Conservation (phyloP, 2,113 vertebrate genomes). For the Todiramphus chloris region DNA sequence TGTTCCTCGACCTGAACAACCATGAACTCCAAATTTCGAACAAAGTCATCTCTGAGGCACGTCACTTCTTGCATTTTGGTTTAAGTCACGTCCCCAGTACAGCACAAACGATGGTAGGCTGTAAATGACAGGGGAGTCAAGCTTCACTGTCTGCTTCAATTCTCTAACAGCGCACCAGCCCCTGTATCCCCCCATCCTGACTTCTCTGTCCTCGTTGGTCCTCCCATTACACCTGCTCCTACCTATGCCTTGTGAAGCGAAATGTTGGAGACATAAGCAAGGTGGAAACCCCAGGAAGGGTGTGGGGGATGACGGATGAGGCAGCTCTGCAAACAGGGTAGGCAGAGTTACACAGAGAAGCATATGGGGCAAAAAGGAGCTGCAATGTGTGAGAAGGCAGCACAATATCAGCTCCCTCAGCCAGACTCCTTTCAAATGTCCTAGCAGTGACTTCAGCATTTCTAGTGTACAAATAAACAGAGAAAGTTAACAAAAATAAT, state of each 20-base stretch:
- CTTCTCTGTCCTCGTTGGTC: neutral
- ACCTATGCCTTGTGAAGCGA: fast-evolving
- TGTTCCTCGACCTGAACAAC: neutral
- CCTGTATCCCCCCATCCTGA: neutral
- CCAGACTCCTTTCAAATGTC: neutral
- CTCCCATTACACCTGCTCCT: neutral
- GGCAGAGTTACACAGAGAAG: neutral
- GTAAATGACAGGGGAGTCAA: neutral
- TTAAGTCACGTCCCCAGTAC: neutral
- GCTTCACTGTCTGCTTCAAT: neutral
- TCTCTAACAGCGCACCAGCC: neutral
- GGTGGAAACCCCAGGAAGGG: neutral
- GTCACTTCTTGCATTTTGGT: neutral
- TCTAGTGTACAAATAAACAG: neutral
- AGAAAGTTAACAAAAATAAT: neutral
- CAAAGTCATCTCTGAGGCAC: neutral
- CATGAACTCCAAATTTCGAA: neutral
- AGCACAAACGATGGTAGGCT: neutral
- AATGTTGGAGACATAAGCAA: neutral
- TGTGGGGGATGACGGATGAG: neutral
- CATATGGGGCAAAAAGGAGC: neutral
- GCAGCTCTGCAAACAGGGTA: neutral
- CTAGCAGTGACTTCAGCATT: neutral
- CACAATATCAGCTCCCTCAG: neutral
- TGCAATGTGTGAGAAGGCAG: fast-evolving